These are phyloP conservation scores for Vesta saturnalis DNA, from an alignment of 2,888 invertebrate genomes.

Conservation along the genomic window DNA sequence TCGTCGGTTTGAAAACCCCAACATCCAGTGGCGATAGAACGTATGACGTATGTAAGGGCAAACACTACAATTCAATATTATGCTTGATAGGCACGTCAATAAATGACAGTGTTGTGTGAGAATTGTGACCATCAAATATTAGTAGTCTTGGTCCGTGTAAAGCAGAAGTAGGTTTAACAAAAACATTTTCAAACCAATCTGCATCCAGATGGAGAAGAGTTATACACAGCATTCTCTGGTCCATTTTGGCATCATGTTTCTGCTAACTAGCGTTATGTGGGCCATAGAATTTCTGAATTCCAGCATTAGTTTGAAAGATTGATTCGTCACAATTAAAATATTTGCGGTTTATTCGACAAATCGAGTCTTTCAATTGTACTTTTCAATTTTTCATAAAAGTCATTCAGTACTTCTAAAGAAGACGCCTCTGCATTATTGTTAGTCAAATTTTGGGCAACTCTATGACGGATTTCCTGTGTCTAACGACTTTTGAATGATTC, in stretches of 20 bases:
- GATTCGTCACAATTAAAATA: conserved; percentile 37
- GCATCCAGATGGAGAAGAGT: conserved; percentile 39
- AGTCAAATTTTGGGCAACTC: no score
- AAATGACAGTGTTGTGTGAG: conserved; percentile 29
- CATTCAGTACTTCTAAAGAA: no score
- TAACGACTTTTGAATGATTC: conserved; percentile 1
- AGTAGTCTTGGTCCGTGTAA: conserved; percentile 32
- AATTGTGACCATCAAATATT: conserved; percentile 38
- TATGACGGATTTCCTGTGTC: conserved; percentile 11
- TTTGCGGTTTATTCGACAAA: conserved; percentile 37
- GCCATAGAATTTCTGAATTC: conserved; percentile 32
- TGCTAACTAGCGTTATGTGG: conserved; percentile 31
- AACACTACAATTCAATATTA: conserved; percentile 37
- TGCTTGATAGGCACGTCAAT: conserved; percentile 26
- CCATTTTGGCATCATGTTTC: no score
- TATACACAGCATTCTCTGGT: no score
- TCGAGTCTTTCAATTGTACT: background rate
- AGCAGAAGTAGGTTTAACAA: conserved; percentile 19
- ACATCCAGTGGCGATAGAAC: no score
- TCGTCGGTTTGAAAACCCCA: no score
- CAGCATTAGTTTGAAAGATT: conserved; percentile 36
- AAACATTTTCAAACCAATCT: conserved; percentile 35
- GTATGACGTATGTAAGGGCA: no score
- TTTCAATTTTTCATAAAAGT: no score
- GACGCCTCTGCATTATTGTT: no score